These are phyloP conservation scores for Pseudorectes ferrugineus DNA, from an alignment of 2,113 vertebrate species.

Conservation along the genomic window DNA sequence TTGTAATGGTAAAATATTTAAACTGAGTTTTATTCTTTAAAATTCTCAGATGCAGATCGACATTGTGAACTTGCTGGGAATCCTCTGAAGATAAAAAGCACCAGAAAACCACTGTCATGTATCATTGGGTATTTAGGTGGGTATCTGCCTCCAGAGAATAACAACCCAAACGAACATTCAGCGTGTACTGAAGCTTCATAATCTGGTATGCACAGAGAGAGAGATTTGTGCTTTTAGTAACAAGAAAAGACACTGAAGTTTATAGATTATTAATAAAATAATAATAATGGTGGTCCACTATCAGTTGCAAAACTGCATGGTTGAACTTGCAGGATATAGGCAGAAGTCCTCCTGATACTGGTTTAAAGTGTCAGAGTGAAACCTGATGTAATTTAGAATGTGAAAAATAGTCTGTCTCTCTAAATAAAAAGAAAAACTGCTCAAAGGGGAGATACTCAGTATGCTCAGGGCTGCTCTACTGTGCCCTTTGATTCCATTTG, in stretches of 20 bases:
- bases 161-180: background rate
- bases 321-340: background rate
- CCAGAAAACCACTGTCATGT: constrained; percentile 90
- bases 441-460: background rate
- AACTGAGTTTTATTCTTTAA: constrained; percentile 35
- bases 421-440: background rate
- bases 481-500: background rate
- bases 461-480: background rate
- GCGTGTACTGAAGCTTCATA: background rate
- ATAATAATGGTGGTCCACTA: background rate
- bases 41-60: constrained; percentile 89
- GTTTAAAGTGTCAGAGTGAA: background rate
- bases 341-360: background rate
- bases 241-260: background rate
- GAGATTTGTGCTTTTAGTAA: background rate
- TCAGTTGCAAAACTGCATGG: background rate
- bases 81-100: constrained; percentile 86
- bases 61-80: constrained; percentile 86
- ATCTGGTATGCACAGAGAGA: background rate
- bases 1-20: background rate
- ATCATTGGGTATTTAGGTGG: constrained; percentile 94
- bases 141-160: constrained; percentile 41
- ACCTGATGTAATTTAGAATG: background rate
- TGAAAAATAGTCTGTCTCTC: background rate
- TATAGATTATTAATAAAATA: background rate